Evolutionary conservation across 1,140 invertebrate genomes (phyloP).

Genomic region (Eupristina koningsbergeri): DNA sequence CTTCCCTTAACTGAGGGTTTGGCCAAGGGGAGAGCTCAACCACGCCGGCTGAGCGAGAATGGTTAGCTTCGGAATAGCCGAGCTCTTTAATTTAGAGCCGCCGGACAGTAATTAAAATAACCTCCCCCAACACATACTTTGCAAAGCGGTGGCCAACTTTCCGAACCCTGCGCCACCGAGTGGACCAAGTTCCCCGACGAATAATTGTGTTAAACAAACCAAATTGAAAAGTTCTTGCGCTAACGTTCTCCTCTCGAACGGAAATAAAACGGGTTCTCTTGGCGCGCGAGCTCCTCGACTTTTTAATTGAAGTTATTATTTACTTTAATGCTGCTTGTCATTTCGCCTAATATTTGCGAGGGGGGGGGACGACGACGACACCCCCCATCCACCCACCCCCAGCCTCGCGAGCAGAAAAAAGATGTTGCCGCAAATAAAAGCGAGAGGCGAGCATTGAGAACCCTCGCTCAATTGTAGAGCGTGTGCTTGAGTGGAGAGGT

Average conservation of each 20-base stretch:
- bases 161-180: slow-evolving; percentile 18
- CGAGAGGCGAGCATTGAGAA: slow-evolving; percentile 57
- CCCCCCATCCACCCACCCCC: too few species aligned
- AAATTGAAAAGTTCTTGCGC: slow-evolving; percentile 26
- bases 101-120: slow-evolving; percentile 75
- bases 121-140: slow-evolving; percentile 67
- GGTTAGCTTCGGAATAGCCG: slow-evolving; percentile 63
- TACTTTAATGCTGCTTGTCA: slow-evolving; percentile 33
- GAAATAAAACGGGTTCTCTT: slow-evolving; percentile 17
- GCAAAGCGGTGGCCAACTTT: slow-evolving; percentile 48
- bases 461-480: slow-evolving; percentile 58
- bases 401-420: neutral
- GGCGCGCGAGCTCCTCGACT: slow-evolving; percentile 17
- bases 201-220: slow-evolving; percentile 45
- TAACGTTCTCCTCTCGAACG: slow-evolving; percentile 30
- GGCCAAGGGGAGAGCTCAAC: neutral
- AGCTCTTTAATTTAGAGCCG: slow-evolving; percentile 70
- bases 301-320: slow-evolving; percentile 46
- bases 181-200: slow-evolving; percentile 59
- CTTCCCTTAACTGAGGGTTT: neutral
- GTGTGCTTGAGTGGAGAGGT: slow-evolving; percentile 50
- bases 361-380: too few species aligned
- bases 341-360: neutral
- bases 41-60: slow-evolving; percentile 41
- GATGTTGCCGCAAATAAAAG: slow-evolving; percentile 11